Base-by-base conservation (phyloP, 2,113 vertebrate genomes). In the Variabilichromis moorii region DNA sequence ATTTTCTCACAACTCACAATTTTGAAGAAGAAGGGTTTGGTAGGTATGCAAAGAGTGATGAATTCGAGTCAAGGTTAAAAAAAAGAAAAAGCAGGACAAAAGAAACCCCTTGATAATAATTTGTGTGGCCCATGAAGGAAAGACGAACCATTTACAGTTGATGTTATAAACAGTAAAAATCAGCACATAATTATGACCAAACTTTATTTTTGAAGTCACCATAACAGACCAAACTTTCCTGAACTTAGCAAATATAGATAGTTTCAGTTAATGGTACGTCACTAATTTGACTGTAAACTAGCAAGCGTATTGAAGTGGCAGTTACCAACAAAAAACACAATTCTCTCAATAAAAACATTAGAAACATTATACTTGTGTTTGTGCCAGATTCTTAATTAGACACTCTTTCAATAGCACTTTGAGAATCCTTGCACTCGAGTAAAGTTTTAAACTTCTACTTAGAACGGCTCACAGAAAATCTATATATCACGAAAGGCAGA, bases 221-320 rank as follows among this genome's bases (percentile, higher is more conserved):
- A 42, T 24, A 42, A 24, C 37, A 42, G 3, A 24, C 12, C n/a
- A 71, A 71, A 71, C 3, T 13, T 71, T 3, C 0, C 37, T 24
- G 12, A 71, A 35, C 31, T 66, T 8, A n/a, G 59, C 31, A 63
- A 63, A 63, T 63, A 63, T 7, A 19, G 31, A 19, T 0, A 35
- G 31, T 63, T 35, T 63, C 17, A 12, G 28, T 63, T n/a, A 66
- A 63, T 35, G 4, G 6, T n/a, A 66, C 9, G 6, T 63, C 17
- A 1, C 17, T 35, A 35, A 66, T 35, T 66, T 66, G 4, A 35
- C 61, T 12, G 6, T 63, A 66, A 66, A 2, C 31, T 3, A 66
- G 61, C 6, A 35, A 1, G 31, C 0, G 6, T 35, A n/a, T 2
- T 0, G 1, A 66, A 66, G 31, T n/a, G 61, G 61, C 17, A 66